Evolutionary conservation across 2,888 invertebrate genomes (phyloP), one percentile per base, ranked within the genome.

Genomic region (Abrostola tripartita): DNA sequence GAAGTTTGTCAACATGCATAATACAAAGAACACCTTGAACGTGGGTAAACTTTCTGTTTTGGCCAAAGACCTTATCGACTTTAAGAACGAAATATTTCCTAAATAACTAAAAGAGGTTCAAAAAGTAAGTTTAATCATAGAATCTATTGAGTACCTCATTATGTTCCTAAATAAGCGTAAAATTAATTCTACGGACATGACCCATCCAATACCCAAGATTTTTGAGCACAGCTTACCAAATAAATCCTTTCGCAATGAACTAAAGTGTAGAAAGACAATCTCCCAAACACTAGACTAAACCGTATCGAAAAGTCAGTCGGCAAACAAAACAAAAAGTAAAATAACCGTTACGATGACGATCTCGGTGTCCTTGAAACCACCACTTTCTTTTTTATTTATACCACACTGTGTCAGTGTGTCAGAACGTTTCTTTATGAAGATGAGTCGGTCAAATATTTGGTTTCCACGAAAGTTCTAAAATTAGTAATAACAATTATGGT

Each of bases 311-410:
- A 24, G 6, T 8, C 12, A 55, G 11, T 37, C 52, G 37, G 35
- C 37, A 40, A 42, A 7, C 51, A 53, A 49, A 54, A 49, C 35
- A 50, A 58, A 42, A 51, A 52, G 6, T 5, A 40, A 36, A 59
- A 0, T 36, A 50, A 60, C 76, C 14, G 71, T 66, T 66, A 60
- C 40, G 5, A 64, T 37, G 53, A n/a, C n/a, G n/a, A 57, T 49
- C n/a, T 12, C 14, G 6, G 52, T 64, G 79, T 78, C 77, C 74
- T 81, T 78, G 78, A 76, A 73, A 56, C 53, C 44, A 57, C 12
- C 55, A 79, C 84, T 84, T 79, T 81, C 83, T 78, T 76, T 71
- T 71, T 70, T 71, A 70, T 57, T 58, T 8, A 57, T 51, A 58
- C 47, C 62, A 58, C 40, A 51, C 42, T 71, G 59, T 70, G 72